A percentile compares a stretch with the other conserved stretches of the same genome.
Conservation (phyloP, 2,888 invertebrate species). For the Heliothis peltigera region DNA sequence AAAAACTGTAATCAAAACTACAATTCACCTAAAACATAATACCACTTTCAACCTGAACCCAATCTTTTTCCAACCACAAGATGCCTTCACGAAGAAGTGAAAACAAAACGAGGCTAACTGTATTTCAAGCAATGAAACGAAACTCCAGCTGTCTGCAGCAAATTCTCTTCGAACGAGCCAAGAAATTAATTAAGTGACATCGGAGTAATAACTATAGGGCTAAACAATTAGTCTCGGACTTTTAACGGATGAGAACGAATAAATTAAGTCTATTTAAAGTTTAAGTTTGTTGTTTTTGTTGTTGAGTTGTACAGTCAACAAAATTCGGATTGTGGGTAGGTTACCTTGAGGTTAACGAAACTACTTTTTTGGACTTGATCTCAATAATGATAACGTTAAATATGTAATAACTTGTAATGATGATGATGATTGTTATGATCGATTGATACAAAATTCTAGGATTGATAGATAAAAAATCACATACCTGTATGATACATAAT, state of each 20-base stretch:
- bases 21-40: not conserved
- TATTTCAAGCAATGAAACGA: constrained; percentile 43
- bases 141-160: constrained; percentile 29
- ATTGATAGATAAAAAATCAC: too few relatives aligned
- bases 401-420: too few relatives aligned
- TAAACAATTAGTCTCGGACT: constrained; percentile 43
- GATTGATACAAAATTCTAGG: too few relatives aligned
- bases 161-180: constrained; percentile 45
- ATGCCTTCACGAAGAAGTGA: constrained; percentile 9
- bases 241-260: constrained; percentile 37
- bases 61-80: constrained; percentile 22
- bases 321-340: too few relatives aligned
- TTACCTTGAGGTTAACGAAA: too few relatives aligned
- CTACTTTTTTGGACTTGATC: too few relatives aligned
- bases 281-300: constrained; percentile 13
- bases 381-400: too few relatives aligned
- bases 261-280: constrained; percentile 44
- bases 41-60: not conserved
- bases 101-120: constrained; percentile 36
- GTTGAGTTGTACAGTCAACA: not conserved
- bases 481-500: too few relatives aligned
- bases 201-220: constrained; percentile 42
- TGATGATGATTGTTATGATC: too few relatives aligned
- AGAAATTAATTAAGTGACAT: constrained; percentile 45
- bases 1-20: too few relatives aligned